phyloP scores from a whole-genome alignment of 2,113 vertebrate genomes.

The Cnemophilus loriae region DNA sequence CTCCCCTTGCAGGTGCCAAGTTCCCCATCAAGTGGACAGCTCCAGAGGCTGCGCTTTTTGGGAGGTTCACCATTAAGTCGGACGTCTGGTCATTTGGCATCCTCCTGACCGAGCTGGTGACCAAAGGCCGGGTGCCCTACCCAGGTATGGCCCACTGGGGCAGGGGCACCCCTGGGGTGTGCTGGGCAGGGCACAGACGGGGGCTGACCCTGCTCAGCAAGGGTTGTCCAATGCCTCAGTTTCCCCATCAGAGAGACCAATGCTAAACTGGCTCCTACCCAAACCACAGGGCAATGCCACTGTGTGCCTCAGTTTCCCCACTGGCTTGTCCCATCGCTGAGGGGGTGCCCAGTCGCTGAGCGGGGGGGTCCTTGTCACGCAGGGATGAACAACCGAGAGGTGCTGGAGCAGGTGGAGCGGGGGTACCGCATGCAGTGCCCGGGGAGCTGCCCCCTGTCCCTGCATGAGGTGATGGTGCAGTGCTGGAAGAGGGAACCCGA shows the following conservation, averaged over 20 bases:
- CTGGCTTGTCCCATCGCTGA: accelerated
- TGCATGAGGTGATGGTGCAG: conserved; percentile 94
- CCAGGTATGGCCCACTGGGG: conserved; percentile 76
- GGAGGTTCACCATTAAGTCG: conserved; percentile 95
- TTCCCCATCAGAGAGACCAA: not conserved
- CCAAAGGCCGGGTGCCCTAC: conserved; percentile 96
- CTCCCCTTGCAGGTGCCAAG: conserved; percentile 83
- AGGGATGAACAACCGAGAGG: conserved; percentile 99
- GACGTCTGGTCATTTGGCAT: conserved; percentile 98
- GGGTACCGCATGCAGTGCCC: conserved; percentile 95
- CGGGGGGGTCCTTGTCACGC: accelerated
- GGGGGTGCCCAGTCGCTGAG: not conserved
- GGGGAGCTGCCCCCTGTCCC: conserved; percentile 79
- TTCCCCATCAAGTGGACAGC: conserved; percentile 99
- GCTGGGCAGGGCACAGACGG: not conserved
- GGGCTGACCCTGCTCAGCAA: not conserved
- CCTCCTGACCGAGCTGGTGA: conserved; percentile 93
- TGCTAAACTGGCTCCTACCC: not conserved
- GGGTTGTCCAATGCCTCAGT: not conserved
- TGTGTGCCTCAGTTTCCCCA: not conserved
- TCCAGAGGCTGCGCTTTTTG: conserved; percentile 91
- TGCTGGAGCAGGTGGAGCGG: conserved; percentile 93
- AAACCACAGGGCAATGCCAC: accelerated
- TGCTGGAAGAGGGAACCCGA: conserved; percentile 93
- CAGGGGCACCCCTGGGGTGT: not conserved